A percentile compares a stretch with the other conserved stretches of the same genome.
phyloP scores from a whole-genome alignment of 2,888 invertebrate species.

The Gandaritis pyraliata region DNA sequence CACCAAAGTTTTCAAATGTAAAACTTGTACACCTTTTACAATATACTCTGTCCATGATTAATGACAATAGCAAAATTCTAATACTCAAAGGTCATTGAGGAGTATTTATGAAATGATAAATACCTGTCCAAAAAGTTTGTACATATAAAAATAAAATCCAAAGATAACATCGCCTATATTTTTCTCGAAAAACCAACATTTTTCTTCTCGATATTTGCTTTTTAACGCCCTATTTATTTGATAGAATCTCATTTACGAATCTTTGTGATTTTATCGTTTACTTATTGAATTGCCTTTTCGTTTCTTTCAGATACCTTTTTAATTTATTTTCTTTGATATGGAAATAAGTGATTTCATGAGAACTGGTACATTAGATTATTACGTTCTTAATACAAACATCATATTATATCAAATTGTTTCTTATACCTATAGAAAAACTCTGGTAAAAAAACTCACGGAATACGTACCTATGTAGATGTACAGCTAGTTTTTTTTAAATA shows the following conservation, averaged over 20 bases:
- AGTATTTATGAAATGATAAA: neutral
- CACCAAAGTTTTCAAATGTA: no score
- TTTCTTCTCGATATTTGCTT: slow-evolving; percentile 13
- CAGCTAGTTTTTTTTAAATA: no score
- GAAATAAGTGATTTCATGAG: neutral
- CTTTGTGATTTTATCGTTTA: slow-evolving; percentile 24
- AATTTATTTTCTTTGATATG: slow-evolving; percentile 10
- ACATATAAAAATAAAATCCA: neutral
- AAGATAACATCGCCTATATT: slow-evolving; percentile 6
- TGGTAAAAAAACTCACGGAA: no score
- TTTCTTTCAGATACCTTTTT: slow-evolving; percentile 4
- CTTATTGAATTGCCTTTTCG: slow-evolving; percentile 19
- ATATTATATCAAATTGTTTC: no score
- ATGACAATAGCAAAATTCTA: neutral
- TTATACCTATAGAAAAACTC: no score
- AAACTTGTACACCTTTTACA: neutral
- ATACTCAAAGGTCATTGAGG: neutral
- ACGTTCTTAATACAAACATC: no score
- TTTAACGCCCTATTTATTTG: slow-evolving; percentile 15
- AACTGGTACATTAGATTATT: neutral
- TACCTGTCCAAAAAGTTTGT: slow-evolving; percentile 5
- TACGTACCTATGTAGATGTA: no score
- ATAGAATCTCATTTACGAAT: slow-evolving; percentile 18
- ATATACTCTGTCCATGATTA: neutral
- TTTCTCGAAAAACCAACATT: slow-evolving; percentile 9